These are phyloP conservation scores for Ormyrus nitidulus DNA, from an alignment of 2,888 invertebrate species.

Conservation along the genomic window DNA sequence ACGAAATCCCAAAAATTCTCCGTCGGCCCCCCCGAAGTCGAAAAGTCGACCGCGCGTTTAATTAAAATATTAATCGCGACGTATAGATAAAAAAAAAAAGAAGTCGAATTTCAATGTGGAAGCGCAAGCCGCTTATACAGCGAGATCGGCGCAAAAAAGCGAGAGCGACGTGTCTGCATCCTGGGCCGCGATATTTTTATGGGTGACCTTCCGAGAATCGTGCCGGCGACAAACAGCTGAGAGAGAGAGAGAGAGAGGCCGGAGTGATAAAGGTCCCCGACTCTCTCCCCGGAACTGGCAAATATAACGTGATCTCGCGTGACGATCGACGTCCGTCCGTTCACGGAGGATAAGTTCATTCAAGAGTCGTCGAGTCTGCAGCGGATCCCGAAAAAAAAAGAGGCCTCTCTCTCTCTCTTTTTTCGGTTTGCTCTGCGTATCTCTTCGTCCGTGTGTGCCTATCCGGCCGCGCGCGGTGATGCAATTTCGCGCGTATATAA, in stretches of 20 bases:
- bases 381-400: constrained; percentile 21
- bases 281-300: constrained; percentile 41
- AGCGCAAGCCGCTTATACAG: not conserved
- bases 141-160: not conserved
- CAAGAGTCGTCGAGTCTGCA: not conserved
- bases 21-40: not conserved
- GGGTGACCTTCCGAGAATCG: constrained; percentile 68
- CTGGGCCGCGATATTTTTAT: constrained; percentile 67
- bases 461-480: constrained; percentile 8
- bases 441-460: not conserved
- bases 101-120: too few species aligned
- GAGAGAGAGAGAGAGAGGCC: constrained; percentile 58
- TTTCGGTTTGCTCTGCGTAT: not conserved
- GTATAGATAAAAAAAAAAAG: not conserved
- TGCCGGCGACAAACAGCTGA: constrained; percentile 67
- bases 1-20: not conserved
- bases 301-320: constrained; percentile 52
- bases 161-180: constrained; percentile 61
- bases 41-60: not conserved
- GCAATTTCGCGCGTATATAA: constrained; percentile 13
- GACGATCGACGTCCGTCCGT: constrained; percentile 51
- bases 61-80: constrained; percentile 23
- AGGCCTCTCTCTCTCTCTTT: constrained; percentile 6
- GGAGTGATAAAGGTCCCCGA: constrained; percentile 61
- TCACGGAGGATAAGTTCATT: constrained; percentile 40